Base-by-base conservation (phyloP, 2,797 vertebrate species). In the Diplodus puntazzo region DNA sequence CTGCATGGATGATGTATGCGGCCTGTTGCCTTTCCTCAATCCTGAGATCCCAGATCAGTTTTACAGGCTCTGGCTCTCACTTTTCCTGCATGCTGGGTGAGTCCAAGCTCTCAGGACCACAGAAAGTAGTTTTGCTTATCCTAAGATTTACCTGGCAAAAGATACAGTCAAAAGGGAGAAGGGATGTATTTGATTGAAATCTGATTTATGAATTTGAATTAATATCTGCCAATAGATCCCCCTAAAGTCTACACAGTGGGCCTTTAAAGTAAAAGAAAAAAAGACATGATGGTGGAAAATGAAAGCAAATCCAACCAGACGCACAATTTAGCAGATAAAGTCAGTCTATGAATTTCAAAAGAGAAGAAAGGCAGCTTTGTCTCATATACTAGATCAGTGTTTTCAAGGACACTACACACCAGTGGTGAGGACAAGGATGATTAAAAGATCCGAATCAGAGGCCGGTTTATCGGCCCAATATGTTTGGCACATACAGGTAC, bases 1-100 rank as follows among this genome's bases (percentile, higher is more conserved):
- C 92, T 99, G 98, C 92, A 99, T 99, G 98, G 97, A 99, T 70
- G 97, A 98, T 0, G 97, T 99, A 61, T 99, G 98, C 66, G 98
- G 98, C 75, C 97, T 99, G 65, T 94, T 99, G 86, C 98, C 97
- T 85, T 99, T 99, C 91, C 96, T 99, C 83, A 99, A 99, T 85
- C 98, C 98, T 0, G 97, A 99, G 89, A 95, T 98, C 89, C 98
- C 98, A 25, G 98, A 99, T 94, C 98, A 99, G 95, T 98, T 99
- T 92, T 99, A 99, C 92, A 95, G 98, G 79, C 97, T 99, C 75
- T 99, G 98, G 98, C 97, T 99, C 75, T 99, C 98, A 0, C 97
- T 99, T 75, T 99, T 99, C 93, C 94, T 99, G 48, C 98, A 99
- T 8, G 98, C 98, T 72, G 98, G 98, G 98, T 98, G 95, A 97